Base-by-base conservation (phyloP, 2,888 invertebrate species). In the Yponomeuta sedellus region DNA sequence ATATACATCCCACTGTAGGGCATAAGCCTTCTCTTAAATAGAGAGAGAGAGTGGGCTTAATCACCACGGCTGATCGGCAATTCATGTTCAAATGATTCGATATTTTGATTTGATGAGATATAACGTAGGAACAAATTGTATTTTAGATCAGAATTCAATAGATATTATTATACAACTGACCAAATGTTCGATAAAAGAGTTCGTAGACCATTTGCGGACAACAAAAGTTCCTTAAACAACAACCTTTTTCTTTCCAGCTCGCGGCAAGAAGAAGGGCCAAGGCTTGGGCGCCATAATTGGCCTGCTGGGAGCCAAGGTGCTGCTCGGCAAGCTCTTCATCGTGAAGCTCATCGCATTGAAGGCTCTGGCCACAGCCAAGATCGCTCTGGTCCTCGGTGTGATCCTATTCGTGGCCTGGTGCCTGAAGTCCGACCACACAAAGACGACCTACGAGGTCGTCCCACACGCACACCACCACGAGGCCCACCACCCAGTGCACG, bases 281-380 rank as follows among this genome's bases (percentile, higher is more conserved):
- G 95, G 94, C 79, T 92, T 94, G 71, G 93, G 95, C 67, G 88
- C 94, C 74, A 94, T 95, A 44, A 91, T 96, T 71, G 92, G 96
- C 73, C 90, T 96, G 72, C 74, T 91, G 1, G 90, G 82, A 5
- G 90, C 90, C 25, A 91, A 91, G 67, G 69, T 91, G 8, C 77
- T 90, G 1, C 75, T 91, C 64, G 89, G 89, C 6, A 91, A 91
- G 65, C 92, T 97, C 67, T 92, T 96, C 82, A 95, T 96, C 81
- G 89, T 96, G 77, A 97, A 97, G 84, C 90, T 96, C 58, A 92
- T 96, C 69, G 96, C 96, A 11, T 93, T 97, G 83, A 97, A 97
- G 85, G 96, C 96, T 10, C 91, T 97, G 67, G 92, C 96, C 61
- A 93, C 96, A 70, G 96, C 96, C 72, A 97, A 97, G 90, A 93